These are phyloP conservation scores for Globia sparganii DNA, from an alignment of 2,888 invertebrate genomes.

Conservation along the genomic window DNA sequence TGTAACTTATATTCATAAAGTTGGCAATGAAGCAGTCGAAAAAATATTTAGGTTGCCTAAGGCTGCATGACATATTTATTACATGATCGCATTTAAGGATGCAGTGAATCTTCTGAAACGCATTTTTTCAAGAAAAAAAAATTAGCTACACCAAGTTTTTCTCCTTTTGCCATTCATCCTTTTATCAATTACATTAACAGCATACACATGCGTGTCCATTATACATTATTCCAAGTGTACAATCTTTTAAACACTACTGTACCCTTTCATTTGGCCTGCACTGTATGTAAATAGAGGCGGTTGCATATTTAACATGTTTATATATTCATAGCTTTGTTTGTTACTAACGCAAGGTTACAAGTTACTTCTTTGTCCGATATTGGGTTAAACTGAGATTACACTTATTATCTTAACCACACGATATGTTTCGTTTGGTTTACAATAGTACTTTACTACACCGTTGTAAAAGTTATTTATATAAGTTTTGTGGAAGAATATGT, in stretches of 20 bases:
- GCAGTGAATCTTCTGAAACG: too few species aligned
- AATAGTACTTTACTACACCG: background rate
- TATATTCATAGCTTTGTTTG: conserved; percentile 74
- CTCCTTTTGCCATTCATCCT: background rate
- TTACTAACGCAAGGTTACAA: conserved; percentile 72
- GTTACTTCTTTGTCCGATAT: conserved; percentile 73
- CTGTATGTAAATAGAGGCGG: conserved; percentile 63
- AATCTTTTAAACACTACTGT: conserved; percentile 19
- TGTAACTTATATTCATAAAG: background rate
- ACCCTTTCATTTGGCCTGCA: conserved; percentile 57
- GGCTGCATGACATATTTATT: background rate
- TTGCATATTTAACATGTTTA: conserved; percentile 74
- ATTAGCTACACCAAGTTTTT: background rate
- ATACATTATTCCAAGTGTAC: conserved; percentile 35
- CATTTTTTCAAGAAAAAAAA: background rate
- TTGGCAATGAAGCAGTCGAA: background rate
- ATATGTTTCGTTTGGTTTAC: conserved; percentile 22
- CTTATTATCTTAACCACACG: conserved; percentile 45
- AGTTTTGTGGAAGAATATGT: background rate
- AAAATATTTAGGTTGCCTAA: background rate
- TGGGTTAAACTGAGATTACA: conserved; percentile 68
- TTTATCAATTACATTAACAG: background rate
- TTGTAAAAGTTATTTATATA: background rate
- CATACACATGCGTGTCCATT: background rate
- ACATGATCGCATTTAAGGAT: background rate